Conservation (phyloP, 2,797 vertebrate species). For the Clarias pachynema region DNA sequence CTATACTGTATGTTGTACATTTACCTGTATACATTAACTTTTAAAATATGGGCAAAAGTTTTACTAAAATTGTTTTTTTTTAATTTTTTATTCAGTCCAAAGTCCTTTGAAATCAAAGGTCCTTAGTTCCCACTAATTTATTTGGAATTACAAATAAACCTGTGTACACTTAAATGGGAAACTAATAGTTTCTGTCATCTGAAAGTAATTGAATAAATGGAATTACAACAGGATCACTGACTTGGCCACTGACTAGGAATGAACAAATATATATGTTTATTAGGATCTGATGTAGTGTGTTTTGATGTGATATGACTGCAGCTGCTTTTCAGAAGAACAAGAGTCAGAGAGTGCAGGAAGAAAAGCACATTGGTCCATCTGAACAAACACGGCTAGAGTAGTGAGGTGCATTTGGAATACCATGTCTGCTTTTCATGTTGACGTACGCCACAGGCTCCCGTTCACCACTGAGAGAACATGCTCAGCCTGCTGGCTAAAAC, state of each 20-base stretch:
- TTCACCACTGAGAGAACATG: conserved; percentile 26
- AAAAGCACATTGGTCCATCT: conserved; percentile 43
- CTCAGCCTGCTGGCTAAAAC: conserved; percentile 67
- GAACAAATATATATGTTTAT: not conserved
- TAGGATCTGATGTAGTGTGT: not conserved
- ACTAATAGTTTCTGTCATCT: not conserved
- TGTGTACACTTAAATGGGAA: not conserved
- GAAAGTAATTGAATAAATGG: not conserved
- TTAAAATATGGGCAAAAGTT: not conserved
- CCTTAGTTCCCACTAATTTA: not conserved
- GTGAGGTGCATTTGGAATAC: conserved; percentile 40
- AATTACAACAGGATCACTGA: not conserved
- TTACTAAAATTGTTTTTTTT: not conserved
- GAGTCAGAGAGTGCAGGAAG: conserved; percentile 2
- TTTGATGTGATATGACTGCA: not conserved
- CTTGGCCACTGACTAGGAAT: not conserved
- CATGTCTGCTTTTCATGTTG: conserved; percentile 33
- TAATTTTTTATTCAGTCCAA: not conserved
- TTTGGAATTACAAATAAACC: not conserved
- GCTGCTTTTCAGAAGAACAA: conserved; percentile 4
- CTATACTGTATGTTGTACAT: not conserved
- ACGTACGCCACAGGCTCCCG: conserved; percentile 46
- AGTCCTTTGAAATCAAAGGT: not conserved
- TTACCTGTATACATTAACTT: not conserved
- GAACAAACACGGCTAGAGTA: conserved; percentile 49